Evolutionary conservation across 2,797 vertebrate species (phyloP), one percentile per base, ranked within the genome.

Genomic region (Gorsachius magnificus): DNA sequence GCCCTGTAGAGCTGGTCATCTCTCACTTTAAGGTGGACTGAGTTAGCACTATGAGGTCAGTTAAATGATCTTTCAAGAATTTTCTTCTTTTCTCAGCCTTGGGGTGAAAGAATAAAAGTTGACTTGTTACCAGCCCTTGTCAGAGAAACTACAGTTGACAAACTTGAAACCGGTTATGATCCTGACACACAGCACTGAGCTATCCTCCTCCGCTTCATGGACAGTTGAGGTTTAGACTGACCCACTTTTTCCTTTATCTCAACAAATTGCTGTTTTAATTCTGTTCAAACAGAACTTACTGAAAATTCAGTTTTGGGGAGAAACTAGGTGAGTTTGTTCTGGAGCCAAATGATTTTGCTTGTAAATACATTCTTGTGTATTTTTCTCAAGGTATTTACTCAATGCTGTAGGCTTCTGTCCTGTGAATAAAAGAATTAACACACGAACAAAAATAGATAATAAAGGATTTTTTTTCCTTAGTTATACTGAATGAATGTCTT

Each of bases 11-110:
- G 74, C 17, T 75, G 80, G 50, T 93, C 89, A 41, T 91, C 94
- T 92, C 76, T 87, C 75, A 35, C 80, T 64, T 81, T 35, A 72
- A 87, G 95, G 75, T 74, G 71, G 79, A 28, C 83, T 74, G 58
- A 87, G 35, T 93, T 96, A 93, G 51, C 87, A 38, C 85, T 53
- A 41, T 69, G 88, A 94, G 92, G 92, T 97, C 93, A 94, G 57
- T 71, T 70, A 84, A 76, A 72, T 45, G 80, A 72, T 68, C 63
- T 77, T 72, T 87, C 16, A 70, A 77, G 61, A 87, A 54, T 70
- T 87, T 92, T 81, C 25, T 75, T 83, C 24, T 54, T 53, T 83
- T 29, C 36, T 78, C 5, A 64, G 68, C 83, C n/a, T 79, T 86
- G 54, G 31, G 33, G 15, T 90, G 64, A 71, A 79, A 85, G 80